Base-by-base conservation (phyloP, 2,797 vertebrate species). In the Nyctalus aviator region DNA sequence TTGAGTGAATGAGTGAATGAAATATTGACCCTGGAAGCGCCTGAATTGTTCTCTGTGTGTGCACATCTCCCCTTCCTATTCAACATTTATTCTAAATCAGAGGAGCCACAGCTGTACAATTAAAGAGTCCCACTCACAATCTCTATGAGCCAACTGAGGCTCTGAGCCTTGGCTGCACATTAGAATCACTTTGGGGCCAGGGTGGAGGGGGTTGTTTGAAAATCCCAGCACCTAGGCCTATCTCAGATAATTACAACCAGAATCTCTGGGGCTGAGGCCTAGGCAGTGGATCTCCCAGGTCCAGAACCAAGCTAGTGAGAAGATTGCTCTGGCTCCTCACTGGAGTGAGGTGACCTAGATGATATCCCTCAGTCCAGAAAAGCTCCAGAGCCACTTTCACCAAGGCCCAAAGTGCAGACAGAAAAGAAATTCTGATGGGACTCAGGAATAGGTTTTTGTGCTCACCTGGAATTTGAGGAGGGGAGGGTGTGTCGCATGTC, bases 391-490 rank as follows among this genome's bases (percentile, higher is more conserved):
- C 78, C 59, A 25, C 79, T 53, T 57, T 71, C 66, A 37, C 50
- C 3, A n/a, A 50, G 23, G 84, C 32, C 53, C 37, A 55, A 71
- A 55, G 79, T 87, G 20, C 88, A 79, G 48, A 32, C 9, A 55
- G 88, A 88, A 84, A 94, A 48, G 62, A 21, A 11, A 57, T 73
- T 77, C 71, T 50, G 73, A 46, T 41, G 62, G 87, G 68, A 73
- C 17, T 68, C 55, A 84, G 85, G 72, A 87, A 91, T 86, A 84
- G 77, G 41, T 86, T 87, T 95, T 72, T 73, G 57, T 57, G 44
- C 48, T 77, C 76, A 81, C 81, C 81, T 83, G 86, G 86, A 92
- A 89, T 94, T 68, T 88, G 91, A 95, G 89, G 66, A 66, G 3
- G 15, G 15, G 64, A 53, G 82, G 89, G 53, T 72, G 66, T 85